Conservation (phyloP, 2,113 vertebrate species). For the Xenopus borealis region DNA sequence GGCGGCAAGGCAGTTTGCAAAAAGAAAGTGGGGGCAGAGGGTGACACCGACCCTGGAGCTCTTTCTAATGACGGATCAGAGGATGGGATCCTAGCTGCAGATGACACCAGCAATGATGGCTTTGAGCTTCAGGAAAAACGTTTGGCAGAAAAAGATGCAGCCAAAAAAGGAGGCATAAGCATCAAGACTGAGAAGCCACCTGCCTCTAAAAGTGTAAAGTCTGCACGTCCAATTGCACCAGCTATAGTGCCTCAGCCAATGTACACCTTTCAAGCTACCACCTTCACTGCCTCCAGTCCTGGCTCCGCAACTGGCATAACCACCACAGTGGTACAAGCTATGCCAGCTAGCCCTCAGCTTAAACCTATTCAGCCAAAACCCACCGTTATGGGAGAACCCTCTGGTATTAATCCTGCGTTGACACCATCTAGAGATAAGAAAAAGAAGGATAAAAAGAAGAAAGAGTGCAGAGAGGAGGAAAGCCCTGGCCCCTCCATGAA, state of each 20-base stretch:
- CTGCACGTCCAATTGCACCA: slow-evolving; percentile 81
- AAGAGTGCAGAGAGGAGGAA: slow-evolving; percentile 85
- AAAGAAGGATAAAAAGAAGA: slow-evolving; percentile 98
- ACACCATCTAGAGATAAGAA: slow-evolving; percentile 95
- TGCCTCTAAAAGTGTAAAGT: slow-evolving; percentile 86
- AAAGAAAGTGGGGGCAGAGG: slow-evolving; percentile 79
- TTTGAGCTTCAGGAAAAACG: slow-evolving; percentile 85
- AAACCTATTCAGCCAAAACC: slow-evolving; percentile 93
- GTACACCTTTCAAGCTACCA: slow-evolving; percentile 78
- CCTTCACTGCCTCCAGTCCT: slow-evolving; percentile 82
- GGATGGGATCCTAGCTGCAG: slow-evolving; percentile 83
- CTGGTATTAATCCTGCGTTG: slow-evolving; percentile 76
- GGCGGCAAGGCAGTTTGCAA: slow-evolving; percentile 81
- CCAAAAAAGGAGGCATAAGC: slow-evolving; percentile 75
- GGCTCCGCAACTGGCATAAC: slow-evolving; percentile 75
- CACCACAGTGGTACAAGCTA: slow-evolving; percentile 83
- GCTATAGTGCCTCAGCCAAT: slow-evolving; percentile 82
- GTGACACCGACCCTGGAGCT: slow-evolving; percentile 78
- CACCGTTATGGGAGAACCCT: slow-evolving; percentile 84
- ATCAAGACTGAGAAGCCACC: slow-evolving; percentile 83
- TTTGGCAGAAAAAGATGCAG: slow-evolving; percentile 75
- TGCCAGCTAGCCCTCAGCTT: slow-evolving; percentile 92
- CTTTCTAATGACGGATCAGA: slow-evolving; percentile 86
- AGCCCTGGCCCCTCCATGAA: slow-evolving; percentile 86
- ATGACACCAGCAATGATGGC: slow-evolving; percentile 91